Percentiles rank a stretch among this genome's conserved stretches.
Evolutionary conservation across 2,113 vertebrate genomes (phyloP).

Genomic region (Ceyx margarethae): DNA sequence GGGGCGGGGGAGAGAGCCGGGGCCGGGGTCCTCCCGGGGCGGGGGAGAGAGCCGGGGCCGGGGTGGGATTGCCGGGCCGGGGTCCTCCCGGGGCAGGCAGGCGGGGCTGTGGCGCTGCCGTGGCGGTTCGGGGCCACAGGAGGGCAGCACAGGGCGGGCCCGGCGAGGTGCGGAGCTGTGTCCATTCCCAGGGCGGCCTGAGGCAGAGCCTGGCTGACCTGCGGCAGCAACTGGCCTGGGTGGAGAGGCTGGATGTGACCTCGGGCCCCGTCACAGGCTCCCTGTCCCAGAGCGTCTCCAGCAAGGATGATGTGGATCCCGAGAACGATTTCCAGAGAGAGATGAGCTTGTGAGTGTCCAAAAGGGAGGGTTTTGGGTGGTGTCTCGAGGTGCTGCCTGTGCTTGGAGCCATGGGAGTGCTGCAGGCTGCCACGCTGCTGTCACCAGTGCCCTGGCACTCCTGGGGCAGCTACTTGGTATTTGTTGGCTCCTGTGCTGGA

Average conservation of each 20-base stretch:
- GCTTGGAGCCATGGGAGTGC: not conserved
- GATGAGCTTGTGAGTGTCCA: slow-evolving; percentile 91
- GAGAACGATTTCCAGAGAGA: slow-evolving; percentile 96
- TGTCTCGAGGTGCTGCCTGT: rapidly evolving
- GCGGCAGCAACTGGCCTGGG: slow-evolving; percentile 84
- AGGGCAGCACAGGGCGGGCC: not conserved
- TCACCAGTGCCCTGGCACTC: not conserved
- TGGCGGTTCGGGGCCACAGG: not conserved
- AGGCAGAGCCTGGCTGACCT: slow-evolving; percentile 82
- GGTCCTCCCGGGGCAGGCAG: not conserved
- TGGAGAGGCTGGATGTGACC: slow-evolving; percentile 90
- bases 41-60: too few relatives aligned
- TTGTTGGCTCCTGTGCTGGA: not conserved
- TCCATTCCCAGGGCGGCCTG: slow-evolving; percentile 79
- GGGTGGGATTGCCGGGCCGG: not conserved
- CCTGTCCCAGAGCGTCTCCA: slow-evolving; percentile 14
- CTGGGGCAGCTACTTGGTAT: not conserved
- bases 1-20: too few relatives aligned
- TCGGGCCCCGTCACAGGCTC: slow-evolving; percentile 59
- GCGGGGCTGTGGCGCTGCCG: rapidly evolving
- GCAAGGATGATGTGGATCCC: slow-evolving; percentile 69
- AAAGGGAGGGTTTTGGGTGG: not conserved
- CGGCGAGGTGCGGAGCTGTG: not conserved
- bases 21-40: too few relatives aligned
- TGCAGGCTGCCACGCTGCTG: rapidly evolving